Evolutionary conservation across 2,797 vertebrate genomes (phyloP).

Genomic region (Oreortyx pictus): DNA sequence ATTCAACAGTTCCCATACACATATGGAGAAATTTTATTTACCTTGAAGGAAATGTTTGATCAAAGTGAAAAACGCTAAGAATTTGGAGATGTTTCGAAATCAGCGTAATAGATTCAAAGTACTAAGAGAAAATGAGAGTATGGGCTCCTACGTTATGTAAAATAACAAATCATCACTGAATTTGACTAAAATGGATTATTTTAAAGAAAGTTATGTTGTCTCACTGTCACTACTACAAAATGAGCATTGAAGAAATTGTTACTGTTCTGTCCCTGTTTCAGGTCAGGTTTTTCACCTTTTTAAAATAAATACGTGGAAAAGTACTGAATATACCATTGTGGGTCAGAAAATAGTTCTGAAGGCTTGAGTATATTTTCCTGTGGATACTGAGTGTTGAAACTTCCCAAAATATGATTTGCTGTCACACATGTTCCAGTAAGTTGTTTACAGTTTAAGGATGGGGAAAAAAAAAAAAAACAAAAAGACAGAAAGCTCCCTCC

Average conservation of each 20-base stretch:
- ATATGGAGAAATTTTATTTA: not conserved
- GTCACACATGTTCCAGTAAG: slow-evolving; percentile 72
- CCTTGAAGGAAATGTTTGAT: not conserved
- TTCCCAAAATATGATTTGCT: slow-evolving; percentile 74
- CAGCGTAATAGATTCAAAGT: not conserved
- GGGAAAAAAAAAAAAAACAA: not conserved
- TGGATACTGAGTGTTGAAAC: slow-evolving; percentile 77
- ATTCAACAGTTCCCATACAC: too few relatives aligned
- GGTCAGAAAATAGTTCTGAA: slow-evolving; percentile 69
- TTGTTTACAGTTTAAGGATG: slow-evolving; percentile 71
- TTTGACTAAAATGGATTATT: slow-evolving; percentile 27
- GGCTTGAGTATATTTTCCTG: slow-evolving; percentile 71
- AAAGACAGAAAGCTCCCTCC: slow-evolving; percentile 35
- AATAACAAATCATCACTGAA: slow-evolving; percentile 39
- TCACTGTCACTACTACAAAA: slow-evolving; percentile 49
- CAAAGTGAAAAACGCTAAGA: not conserved
- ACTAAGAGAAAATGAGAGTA: not conserved
- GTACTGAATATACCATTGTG: slow-evolving; percentile 76
- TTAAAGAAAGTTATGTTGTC: slow-evolving; percentile 41
- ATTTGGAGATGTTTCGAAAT: not conserved
- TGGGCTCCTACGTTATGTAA: not conserved
- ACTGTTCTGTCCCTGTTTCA: slow-evolving; percentile 56
- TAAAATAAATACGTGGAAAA: slow-evolving; percentile 77
- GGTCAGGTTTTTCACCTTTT: slow-evolving; percentile 56
- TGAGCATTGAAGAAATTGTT: slow-evolving; percentile 33